These are phyloP conservation scores for Thymelicus sylvestris DNA, from an alignment of 2,888 invertebrate genomes.

Conservation along the genomic window DNA sequence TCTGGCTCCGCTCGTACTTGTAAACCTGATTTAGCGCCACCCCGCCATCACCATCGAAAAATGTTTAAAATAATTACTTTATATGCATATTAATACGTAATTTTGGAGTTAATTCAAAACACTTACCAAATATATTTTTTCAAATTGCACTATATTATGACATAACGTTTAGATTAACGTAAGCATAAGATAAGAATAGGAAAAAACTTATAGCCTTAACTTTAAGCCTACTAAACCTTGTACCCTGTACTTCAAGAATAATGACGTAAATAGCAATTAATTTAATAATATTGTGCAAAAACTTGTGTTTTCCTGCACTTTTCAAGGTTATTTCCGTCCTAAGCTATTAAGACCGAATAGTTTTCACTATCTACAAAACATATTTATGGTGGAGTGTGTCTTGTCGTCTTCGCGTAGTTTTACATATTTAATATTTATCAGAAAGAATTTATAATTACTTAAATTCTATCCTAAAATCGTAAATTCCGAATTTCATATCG, in stretches of 20 bases:
- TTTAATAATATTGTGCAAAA: not conserved
- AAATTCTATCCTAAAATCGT: too few relatives aligned
- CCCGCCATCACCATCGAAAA: too few relatives aligned
- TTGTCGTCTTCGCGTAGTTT: too few relatives aligned
- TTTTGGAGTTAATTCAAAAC: not conserved
- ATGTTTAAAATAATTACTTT: too few relatives aligned
- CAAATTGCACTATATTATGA: conserved; percentile 10
- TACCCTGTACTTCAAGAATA: conserved; percentile 3
- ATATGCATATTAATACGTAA: too few relatives aligned
- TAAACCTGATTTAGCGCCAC: too few relatives aligned
- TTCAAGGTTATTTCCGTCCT: conserved; percentile 18
- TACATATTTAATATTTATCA: too few relatives aligned
- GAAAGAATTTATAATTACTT: too few relatives aligned
- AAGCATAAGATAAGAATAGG: not conserved
- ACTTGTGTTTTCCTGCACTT: conserved; percentile 1
- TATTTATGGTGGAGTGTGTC: too few relatives aligned
- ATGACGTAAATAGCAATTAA: not conserved
- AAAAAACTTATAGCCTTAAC: not conserved
- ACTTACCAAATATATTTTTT: conserved; percentile 16
- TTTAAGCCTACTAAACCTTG: not conserved
- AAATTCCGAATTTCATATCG: conserved; percentile 5
- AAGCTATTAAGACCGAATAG: too few relatives aligned
- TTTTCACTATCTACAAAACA: too few relatives aligned
- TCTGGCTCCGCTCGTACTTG: too few relatives aligned
- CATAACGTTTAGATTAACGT: not conserved